Evolutionary conservation across 2,113 vertebrate species (phyloP).

Genomic region (Balaeniceps rex): DNA sequence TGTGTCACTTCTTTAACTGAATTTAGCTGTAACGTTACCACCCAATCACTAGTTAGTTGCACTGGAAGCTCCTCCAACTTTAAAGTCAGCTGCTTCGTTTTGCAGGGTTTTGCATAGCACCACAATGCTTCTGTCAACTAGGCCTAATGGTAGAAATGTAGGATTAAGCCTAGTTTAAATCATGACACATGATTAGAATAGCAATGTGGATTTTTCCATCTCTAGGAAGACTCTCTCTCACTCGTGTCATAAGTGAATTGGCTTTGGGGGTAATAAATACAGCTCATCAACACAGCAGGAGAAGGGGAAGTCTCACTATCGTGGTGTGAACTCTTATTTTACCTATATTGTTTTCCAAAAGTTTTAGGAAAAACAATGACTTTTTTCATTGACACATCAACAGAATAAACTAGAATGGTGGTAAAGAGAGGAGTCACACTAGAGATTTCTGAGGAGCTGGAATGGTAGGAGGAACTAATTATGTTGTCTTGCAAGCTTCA

Average conservation of each 20-base stretch:
- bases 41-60: not conserved
- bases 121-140: not conserved
- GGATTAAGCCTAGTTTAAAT: not conserved
- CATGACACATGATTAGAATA: not conserved
- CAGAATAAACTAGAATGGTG: not conserved
- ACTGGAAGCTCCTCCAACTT: not conserved
- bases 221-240: not conserved
- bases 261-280: not conserved
- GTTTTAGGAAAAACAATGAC: not conserved
- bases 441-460: not conserved
- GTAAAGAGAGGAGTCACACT: not conserved
- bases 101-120: not conserved
- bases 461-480: slow-evolving; percentile 39
- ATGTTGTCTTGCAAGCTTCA: slow-evolving; percentile 36
- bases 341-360: not conserved
- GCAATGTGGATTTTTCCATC: not conserved
- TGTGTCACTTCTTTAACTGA: not conserved
- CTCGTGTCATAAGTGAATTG: not conserved
- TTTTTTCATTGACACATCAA: not conserved
- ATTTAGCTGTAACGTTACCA: not conserved
- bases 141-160: not conserved
- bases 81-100: not conserved
- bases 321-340: not conserved
- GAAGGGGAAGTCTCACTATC: not conserved
- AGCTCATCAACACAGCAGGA: not conserved